Percentiles rank a stretch among this genome's conserved stretches.
Conservation (phyloP, 2,888 invertebrate species). For the Ceraclea dissimilis region DNA sequence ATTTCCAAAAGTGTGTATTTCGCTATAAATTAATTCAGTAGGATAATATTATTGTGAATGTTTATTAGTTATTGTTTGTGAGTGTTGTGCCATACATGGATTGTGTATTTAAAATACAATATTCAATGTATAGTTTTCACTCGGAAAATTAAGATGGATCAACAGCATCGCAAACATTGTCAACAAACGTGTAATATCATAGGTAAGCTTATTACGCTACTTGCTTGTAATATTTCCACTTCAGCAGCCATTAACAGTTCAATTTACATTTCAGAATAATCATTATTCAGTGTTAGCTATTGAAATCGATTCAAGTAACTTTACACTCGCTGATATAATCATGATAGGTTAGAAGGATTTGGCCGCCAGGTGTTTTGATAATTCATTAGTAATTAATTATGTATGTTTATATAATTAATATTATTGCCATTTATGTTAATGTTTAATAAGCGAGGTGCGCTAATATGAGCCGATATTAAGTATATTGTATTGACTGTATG, state of each 20-base stretch:
- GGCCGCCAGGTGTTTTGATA: too few species aligned
- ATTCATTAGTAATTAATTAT: too few species aligned
- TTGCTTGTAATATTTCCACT: background rate
- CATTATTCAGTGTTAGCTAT: too few species aligned
- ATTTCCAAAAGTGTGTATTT: background rate
- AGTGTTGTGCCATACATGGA: background rate
- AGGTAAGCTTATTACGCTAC: background rate
- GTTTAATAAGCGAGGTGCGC: too few species aligned
- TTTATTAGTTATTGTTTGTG: background rate
- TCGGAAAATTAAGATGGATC: background rate
- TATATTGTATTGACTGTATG: too few species aligned
- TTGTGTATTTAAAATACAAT: background rate
- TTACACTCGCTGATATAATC: too few species aligned
- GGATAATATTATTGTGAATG: background rate
- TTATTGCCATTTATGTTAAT: too few species aligned
- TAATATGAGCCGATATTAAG: too few species aligned
- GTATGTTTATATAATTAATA: too few species aligned
- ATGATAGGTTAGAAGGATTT: too few species aligned
- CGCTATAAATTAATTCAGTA: background rate
- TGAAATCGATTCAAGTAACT: too few species aligned
- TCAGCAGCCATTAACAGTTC: background rate
- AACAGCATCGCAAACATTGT: background rate
- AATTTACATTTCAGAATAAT: background rate
- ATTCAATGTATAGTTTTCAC: background rate
- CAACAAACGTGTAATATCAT: background rate